These are phyloP conservation scores for Xestia xanthographa DNA, from an alignment of 2,888 invertebrate genomes.

Conservation along the genomic window DNA sequence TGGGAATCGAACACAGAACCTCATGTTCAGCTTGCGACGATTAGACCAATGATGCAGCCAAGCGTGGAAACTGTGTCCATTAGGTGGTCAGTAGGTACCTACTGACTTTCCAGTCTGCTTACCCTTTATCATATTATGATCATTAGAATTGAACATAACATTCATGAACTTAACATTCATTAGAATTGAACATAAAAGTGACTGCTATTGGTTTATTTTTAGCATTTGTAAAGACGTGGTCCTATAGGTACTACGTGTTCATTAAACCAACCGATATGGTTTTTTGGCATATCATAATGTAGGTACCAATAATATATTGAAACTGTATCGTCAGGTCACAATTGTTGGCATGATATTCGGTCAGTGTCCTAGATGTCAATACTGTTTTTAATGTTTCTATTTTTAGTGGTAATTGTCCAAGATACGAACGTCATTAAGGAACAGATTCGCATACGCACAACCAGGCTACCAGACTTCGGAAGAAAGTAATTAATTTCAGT, in stretches of 20 bases:
- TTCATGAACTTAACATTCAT: too few relatives aligned
- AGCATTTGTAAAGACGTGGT: slow-evolving; percentile 5
- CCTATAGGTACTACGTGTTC: neutral
- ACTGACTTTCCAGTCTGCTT: neutral
- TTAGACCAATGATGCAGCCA: neutral
- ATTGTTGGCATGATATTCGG: slow-evolving; percentile 86
- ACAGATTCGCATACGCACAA: slow-evolving; percentile 70
- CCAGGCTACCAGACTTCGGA: slow-evolving; percentile 77
- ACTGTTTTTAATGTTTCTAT: slow-evolving; percentile 84
- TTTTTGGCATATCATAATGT: slow-evolving; percentile 10
- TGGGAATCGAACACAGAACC: neutral
- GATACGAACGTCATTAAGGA: slow-evolving; percentile 81
- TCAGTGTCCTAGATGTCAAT: slow-evolving; percentile 87
- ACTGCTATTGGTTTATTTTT: slow-evolving; percentile 1
- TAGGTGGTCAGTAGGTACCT: neutral
- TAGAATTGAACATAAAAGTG: neutral
- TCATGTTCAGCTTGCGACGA: neutral
- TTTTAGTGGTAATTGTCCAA: slow-evolving; percentile 89
- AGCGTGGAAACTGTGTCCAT: neutral
- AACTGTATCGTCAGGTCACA: slow-evolving; percentile 69
- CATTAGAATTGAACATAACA: neutral
- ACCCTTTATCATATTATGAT: neutral
- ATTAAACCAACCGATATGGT: slow-evolving; percentile 1
- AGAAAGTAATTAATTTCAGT: slow-evolving; percentile 87
- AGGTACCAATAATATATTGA: slow-evolving; percentile 49